Evolutionary conservation across 1,140 invertebrate species (phyloP).

Genomic region (Tyrophagus putrescentiae): DNA sequence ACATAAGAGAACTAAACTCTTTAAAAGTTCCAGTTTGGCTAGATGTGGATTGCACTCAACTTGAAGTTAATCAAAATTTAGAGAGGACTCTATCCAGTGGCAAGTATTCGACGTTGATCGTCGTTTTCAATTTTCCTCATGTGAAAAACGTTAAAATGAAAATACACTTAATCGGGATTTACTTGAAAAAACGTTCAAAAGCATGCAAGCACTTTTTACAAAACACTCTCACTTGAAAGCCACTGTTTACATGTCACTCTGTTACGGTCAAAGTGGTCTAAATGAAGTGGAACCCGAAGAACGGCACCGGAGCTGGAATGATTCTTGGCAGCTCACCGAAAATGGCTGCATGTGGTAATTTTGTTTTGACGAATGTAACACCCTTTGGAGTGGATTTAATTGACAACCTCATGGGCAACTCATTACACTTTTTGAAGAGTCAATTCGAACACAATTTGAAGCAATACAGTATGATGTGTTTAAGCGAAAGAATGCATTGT

Average conservation of each 20-base stretch:
- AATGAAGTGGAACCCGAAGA: not conserved
- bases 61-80: not conserved
- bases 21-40: not conserved
- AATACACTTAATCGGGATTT: not conserved
- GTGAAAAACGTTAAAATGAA: not conserved
- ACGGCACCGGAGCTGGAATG: not conserved
- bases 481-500: too few relatives aligned
- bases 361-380: not conserved
- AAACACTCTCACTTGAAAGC: not conserved
- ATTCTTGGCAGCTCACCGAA: conserved; percentile 4
- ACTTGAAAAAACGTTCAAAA: not conserved
- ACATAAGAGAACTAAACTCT: too few relatives aligned
- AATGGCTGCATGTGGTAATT: conserved; percentile 13
- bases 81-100: not conserved
- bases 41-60: not conserved
- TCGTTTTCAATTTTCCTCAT: conserved; percentile 9
- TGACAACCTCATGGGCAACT: conserved; percentile 2
- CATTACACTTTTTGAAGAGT: too few relatives aligned
- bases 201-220: not conserved
- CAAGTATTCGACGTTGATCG: not conserved
- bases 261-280: not conserved
- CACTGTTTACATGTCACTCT: not conserved
- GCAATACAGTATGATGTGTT: not conserved
- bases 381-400: not conserved
- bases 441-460: not conserved